phyloP scores from a whole-genome alignment of 2,797 vertebrate genomes.

The Hafferia zeledoni region DNA sequence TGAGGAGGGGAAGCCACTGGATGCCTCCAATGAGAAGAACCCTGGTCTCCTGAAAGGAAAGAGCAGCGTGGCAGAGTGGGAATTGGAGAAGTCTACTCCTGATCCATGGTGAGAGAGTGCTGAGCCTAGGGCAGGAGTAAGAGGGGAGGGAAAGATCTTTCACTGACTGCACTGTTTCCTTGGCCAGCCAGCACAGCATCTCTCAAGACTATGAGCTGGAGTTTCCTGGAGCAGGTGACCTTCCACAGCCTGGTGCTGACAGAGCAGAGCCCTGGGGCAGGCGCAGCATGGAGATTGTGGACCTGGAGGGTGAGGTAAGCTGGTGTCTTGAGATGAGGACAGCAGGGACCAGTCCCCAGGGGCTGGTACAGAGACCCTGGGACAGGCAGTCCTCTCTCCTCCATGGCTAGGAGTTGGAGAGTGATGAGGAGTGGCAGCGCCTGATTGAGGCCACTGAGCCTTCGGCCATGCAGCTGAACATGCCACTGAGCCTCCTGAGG shows the following conservation, averaged over 20 bases:
- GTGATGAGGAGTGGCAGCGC: constrained; percentile 83
- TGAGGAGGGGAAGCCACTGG: background rate
- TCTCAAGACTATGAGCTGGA: constrained; percentile 80
- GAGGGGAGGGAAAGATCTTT: background rate
- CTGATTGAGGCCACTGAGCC: constrained; percentile 74
- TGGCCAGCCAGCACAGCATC: constrained; percentile 78
- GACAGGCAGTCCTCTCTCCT: background rate
- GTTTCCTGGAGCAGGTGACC: constrained; percentile 65
- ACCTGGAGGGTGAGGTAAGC: constrained; percentile 76
- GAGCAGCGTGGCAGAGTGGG: constrained; percentile 40
- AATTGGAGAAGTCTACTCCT: constrained; percentile 9
- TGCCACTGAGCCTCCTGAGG: constrained; percentile 59
- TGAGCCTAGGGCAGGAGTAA: background rate
- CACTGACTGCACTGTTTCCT: background rate
- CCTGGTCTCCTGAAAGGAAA: background rate
- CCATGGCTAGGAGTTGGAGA: constrained; percentile 76
- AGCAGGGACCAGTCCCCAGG: background rate
- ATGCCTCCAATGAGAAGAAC: constrained; percentile 41
- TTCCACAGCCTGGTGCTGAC: constrained; percentile 13
- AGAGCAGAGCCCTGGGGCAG: background rate
- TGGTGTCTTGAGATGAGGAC: background rate
- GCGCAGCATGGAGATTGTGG: constrained; percentile 29
- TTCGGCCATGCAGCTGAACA: constrained; percentile 32
- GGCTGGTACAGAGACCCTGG: background rate
- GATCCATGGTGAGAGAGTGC: constrained; percentile 50